phyloP scores from a whole-genome alignment of 2,113 vertebrate genomes.

The Mungos mungo region DNA sequence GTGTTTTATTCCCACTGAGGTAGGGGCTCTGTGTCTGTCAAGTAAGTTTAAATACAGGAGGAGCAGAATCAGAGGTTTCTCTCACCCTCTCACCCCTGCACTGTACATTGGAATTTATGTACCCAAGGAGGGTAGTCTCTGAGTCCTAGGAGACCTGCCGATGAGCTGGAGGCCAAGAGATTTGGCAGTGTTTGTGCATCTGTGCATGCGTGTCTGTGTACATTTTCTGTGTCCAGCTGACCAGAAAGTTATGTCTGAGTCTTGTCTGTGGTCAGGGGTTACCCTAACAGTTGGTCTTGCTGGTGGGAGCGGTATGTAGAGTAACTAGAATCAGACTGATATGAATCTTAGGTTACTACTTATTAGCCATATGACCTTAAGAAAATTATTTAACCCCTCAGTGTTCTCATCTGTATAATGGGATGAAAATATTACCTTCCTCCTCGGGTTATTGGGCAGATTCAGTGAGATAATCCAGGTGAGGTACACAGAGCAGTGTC shows the following conservation, averaged over 20 bases:
- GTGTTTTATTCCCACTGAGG: neutral
- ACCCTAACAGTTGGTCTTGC: conserved; percentile 18
- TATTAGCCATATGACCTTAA: neutral
- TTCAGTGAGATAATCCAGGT: neutral
- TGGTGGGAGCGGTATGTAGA: conserved; percentile 9
- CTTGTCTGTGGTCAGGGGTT: conserved; percentile 39
- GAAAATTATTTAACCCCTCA: neutral
- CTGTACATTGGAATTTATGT: neutral
- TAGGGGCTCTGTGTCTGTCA: neutral
- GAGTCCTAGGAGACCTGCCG: neutral
- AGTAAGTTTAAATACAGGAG: neutral
- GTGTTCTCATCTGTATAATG: neutral
- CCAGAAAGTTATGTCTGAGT: conserved; percentile 63
- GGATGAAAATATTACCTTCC: neutral
- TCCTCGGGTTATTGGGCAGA: neutral
- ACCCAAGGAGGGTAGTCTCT: neutral
- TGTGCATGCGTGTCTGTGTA: neutral
- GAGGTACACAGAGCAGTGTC: neutral
- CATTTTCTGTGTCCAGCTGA: conserved; percentile 47
- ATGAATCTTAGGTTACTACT: neutral
- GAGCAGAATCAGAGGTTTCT: neutral
- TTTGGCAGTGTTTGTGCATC: neutral
- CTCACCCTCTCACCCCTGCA: neutral
- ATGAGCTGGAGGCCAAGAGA: neutral
- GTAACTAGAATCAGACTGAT: neutral